Evolutionary conservation across 23 tunicate genomes (phyloP).

Genomic region (Trididemnum nubilum): DNA sequence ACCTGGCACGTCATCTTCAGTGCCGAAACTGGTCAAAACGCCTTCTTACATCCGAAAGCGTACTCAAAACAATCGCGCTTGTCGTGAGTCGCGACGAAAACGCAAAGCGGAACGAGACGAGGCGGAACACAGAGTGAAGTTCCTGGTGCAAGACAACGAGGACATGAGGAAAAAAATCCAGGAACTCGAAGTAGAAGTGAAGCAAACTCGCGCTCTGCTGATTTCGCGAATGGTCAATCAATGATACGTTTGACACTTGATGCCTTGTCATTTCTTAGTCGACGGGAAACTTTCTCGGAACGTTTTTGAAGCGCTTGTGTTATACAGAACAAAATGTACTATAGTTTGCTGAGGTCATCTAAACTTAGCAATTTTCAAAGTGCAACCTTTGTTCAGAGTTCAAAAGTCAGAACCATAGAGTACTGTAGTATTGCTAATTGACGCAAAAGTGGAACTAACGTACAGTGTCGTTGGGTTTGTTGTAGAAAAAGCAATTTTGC

Average conservation of each 20-base stretch:
- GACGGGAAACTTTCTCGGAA: too few relatives aligned
- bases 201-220: slow-evolving; percentile 29
- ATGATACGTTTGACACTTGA: background rate
- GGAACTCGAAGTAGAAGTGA: slow-evolving; percentile 45
- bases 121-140: slow-evolving; percentile 20
- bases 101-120: slow-evolving; percentile 40
- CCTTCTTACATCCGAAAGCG: slow-evolving; percentile 41
- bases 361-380: too few relatives aligned
- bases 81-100: slow-evolving; percentile 64
- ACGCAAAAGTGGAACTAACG: too few relatives aligned
- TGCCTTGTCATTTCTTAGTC: too few relatives aligned
- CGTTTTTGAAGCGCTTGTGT: too few relatives aligned
- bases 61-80: slow-evolving; percentile 45
- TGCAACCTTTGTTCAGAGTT: too few relatives aligned
- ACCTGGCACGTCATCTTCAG: slow-evolving; percentile 10
- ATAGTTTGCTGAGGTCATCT: too few relatives aligned
- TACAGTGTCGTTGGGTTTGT: too few relatives aligned
- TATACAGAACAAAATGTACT: too few relatives aligned
- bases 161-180: slow-evolving; percentile 36
- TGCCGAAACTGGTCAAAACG: background rate
- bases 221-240: slow-evolving; percentile 7
- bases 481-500: too few relatives aligned
- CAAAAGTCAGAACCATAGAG: too few relatives aligned
- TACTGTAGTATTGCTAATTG: too few relatives aligned
- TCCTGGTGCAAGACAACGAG: slow-evolving; percentile 35